Evolutionary conservation across 1,140 invertebrate genomes (phyloP), one percentile per base, ranked within the genome.

Genomic region (Akabosia matsudoensis): DNA sequence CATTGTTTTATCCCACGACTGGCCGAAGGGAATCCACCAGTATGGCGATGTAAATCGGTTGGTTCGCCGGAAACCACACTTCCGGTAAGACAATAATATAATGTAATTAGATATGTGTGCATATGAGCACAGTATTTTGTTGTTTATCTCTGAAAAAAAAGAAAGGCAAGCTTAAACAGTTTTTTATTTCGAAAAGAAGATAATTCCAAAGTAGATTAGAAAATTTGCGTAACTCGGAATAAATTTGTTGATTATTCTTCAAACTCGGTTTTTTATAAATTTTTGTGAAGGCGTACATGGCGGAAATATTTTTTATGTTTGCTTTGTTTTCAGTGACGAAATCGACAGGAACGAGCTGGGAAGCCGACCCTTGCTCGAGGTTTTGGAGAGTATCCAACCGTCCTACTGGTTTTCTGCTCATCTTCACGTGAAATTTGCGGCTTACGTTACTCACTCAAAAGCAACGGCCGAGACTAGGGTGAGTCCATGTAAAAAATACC

Each of bases 371-470:
- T 88, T 90, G 45, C 90, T 91, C 85, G 92, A 96, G 80, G 84
- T 99, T 16, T 84, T 99, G 0, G 84, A 90, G 70, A 82, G 87
- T 45, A 83, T 99, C 54, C 89, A 93, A 84, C 97, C 97, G 22
- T 85, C 86, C 0, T 96, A 94, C 85, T 99, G 97, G 97, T 99
- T 99, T 87, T 87, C 97, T 67, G 97, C 96, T 61, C 97, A 99
- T 88, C 87, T 99, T 61, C 97, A 99, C 86, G 95, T 93, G 79
- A 95, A 97, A 87, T 99, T 97, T 88, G 89, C 92, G 51, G 97
- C 97, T 4, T 72, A 95, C 3, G 89, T 98, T 13, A 87, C 89
- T 31, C 93, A 96, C 85, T 82, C 87, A 30, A 18, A 18, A 10
- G 37, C 18, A 45, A 45, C 37, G 37, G 18, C 37, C 7, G 37